Evolutionary conservation across 2,113 vertebrate species (phyloP).

Genomic region (Ailurus styani): DNA sequence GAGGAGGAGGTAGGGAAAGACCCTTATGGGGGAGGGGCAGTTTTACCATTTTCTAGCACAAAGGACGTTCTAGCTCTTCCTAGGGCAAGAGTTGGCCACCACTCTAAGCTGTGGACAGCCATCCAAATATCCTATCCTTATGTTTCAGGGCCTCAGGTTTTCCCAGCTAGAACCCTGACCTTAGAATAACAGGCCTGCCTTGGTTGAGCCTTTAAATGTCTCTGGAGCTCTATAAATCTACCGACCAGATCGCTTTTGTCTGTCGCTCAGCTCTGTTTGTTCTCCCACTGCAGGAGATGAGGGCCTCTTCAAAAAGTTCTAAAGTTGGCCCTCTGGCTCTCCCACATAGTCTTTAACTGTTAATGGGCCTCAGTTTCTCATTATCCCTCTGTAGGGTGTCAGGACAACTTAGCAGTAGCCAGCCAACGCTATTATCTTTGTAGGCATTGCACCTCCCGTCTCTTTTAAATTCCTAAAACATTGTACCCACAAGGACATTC

Average conservation of each 20-base stretch:
- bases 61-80: not conserved
- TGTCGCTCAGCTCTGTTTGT: not conserved
- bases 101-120: not conserved
- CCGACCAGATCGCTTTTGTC: not conserved
- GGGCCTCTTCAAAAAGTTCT: not conserved
- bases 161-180: not conserved
- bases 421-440: not conserved
- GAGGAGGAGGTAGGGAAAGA: not conserved
- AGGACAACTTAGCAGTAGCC: not conserved
- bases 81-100: not conserved
- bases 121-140: not conserved
- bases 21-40: not conserved
- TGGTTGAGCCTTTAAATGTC: not conserved
- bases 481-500: not conserved
- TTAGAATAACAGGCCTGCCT: not conserved
- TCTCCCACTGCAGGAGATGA: not conserved
- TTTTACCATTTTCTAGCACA: not conserved
- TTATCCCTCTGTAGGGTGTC: not conserved
- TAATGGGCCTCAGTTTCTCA: not conserved
- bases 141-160: not conserved
- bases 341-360: not conserved
- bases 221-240: not conserved
- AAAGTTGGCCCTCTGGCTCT: not conserved
- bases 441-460: not conserved
- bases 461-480: not conserved